These are phyloP conservation scores for Dolichallabes microphthalmus DNA, from an alignment of 2,113 vertebrate genomes.

Conservation along the genomic window DNA sequence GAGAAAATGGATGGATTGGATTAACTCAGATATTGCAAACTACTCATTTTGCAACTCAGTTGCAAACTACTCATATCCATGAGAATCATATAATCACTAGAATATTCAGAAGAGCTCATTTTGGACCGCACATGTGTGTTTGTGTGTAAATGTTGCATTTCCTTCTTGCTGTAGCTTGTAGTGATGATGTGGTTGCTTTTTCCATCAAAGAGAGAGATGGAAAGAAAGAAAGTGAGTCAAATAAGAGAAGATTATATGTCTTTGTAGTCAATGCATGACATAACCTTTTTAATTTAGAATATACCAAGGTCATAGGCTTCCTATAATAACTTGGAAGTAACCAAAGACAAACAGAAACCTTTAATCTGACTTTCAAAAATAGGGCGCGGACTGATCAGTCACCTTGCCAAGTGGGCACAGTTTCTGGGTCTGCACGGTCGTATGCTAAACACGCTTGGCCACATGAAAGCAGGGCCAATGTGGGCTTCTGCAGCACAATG, in stretches of 20 bases:
- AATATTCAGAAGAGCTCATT: background rate
- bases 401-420: slow-evolving; percentile 45
- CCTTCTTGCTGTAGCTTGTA: slow-evolving; percentile 23
- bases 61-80: background rate
- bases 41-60: no score
- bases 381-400: slow-evolving; percentile 55
- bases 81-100: background rate
- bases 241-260: slow-evolving; percentile 61
- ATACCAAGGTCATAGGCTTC: slow-evolving; percentile 62
- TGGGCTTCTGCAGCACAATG: slow-evolving; percentile 63
- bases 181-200: slow-evolving; percentile 51
- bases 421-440: slow-evolving; percentile 53
- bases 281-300: slow-evolving; percentile 65
- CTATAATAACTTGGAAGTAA: slow-evolving; percentile 68
- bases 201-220: slow-evolving; percentile 28
- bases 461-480: slow-evolving; percentile 63
- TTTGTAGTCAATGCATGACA: slow-evolving; percentile 60
- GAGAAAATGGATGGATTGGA: no score
- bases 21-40: no score
- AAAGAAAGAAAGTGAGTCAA: slow-evolving; percentile 42
- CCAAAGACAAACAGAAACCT: slow-evolving; percentile 69
- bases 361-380: slow-evolving; percentile 66
- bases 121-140: background rate
- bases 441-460: slow-evolving; percentile 54
- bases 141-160: slow-evolving; percentile 17